Percentiles rank a stretch among this genome's conserved stretches.
These are phyloP conservation scores for Aphidius ervi DNA, from an alignment of 1,140 invertebrate species.

Conservation along the genomic window DNA sequence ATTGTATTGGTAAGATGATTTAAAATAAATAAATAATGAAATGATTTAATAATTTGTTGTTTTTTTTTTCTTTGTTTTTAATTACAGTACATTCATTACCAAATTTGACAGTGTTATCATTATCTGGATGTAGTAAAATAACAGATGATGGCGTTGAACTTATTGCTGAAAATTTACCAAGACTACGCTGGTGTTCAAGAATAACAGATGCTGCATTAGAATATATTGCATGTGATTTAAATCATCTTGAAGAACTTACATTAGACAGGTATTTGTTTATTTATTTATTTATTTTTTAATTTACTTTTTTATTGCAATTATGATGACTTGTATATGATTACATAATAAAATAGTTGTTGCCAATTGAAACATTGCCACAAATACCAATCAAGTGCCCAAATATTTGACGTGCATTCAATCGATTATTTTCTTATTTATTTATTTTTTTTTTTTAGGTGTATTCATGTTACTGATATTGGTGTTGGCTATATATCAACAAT, in stretches of 20 bases:
- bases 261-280: conserved; percentile 68
- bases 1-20: conserved; percentile 55
- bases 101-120: conserved; percentile 83
- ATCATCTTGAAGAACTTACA: conserved; percentile 86
- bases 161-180: conserved; percentile 88
- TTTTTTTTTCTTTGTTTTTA: conserved; percentile 1
- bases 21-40: background rate
- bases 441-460: conserved; percentile 68
- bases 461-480: conserved; percentile 91
- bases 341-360: conserved; percentile 6
- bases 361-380: conserved; percentile 27
- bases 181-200: conserved; percentile 89
- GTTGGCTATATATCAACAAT: conserved; percentile 96
- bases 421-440: background rate
- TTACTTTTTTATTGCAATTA: background rate
- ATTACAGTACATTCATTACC: conserved; percentile 80
- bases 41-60: no score
- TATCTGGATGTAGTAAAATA: conserved; percentile 94
- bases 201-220: conserved; percentile 93
- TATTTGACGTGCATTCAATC: background rate
- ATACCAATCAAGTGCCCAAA: conserved; percentile 20
- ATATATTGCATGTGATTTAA: conserved; percentile 94
- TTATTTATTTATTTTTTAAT: no score
- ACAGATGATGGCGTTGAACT: conserved; percentile 94
- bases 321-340: background rate